Evolutionary conservation across 2,797 vertebrate genomes (phyloP).

Genomic region (Enteromius thamalakanensis): DNA sequence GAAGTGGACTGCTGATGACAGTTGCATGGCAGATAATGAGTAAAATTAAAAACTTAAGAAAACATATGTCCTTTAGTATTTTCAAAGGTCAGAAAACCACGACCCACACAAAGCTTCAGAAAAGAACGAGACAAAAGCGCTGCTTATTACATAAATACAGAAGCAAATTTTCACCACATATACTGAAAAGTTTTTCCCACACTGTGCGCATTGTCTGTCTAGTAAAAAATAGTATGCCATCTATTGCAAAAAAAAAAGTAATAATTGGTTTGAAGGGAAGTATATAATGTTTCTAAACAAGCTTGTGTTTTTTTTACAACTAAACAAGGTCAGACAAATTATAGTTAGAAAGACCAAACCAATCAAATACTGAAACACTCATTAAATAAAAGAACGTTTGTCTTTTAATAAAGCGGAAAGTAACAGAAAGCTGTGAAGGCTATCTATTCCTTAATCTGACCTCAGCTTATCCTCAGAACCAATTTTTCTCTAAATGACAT

Average conservation of each 20-base stretch:
- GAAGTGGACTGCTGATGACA: neutral
- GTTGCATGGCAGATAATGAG: neutral
- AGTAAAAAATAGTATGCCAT: neutral
- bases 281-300: neutral
- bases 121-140: neutral
- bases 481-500: neutral
- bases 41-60: neutral
- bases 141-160: neutral
- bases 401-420: neutral
- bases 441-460: slow-evolving; percentile 1
- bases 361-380: neutral
- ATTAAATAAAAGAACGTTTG: neutral
- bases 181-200: neutral
- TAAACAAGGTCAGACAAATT: neutral
- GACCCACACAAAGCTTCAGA: neutral
- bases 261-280: neutral
- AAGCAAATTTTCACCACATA: neutral
- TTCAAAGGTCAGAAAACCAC: slow-evolving; percentile 7
- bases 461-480: slow-evolving; percentile 10
- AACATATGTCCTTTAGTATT: neutral
- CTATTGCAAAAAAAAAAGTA: neutral
- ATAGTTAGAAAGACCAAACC: neutral
- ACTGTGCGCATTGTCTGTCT: neutral
- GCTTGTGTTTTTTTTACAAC: neutral
- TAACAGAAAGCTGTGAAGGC: neutral